Evolutionary conservation across 2,113 vertebrate species (phyloP).

Genomic region (Leptobrachium ailaonicum): DNA sequence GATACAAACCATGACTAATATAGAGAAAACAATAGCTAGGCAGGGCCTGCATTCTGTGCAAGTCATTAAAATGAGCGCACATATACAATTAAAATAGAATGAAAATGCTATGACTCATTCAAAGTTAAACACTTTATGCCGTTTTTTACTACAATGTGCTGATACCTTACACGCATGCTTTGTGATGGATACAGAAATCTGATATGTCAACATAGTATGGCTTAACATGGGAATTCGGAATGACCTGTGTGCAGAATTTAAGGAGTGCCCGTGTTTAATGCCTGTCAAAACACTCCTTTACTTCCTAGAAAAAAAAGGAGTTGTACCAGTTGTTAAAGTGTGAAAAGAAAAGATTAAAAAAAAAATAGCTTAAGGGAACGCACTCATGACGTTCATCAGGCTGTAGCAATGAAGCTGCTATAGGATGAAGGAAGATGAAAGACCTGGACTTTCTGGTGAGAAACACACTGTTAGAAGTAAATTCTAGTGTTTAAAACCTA

Average conservation of each 20-base stretch:
- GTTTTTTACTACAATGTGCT: background rate
- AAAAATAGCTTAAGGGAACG: no score
- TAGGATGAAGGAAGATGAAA: no score
- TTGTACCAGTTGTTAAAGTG: background rate
- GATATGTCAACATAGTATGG: background rate
- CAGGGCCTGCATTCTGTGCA: background rate
- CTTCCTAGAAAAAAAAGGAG: background rate
- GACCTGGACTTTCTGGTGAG: no score
- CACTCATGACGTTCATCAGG: no score
- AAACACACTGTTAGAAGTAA: no score
- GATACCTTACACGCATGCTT: background rate
- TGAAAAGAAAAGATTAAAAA: background rate
- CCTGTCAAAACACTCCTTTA: background rate
- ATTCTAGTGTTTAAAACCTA: no score
- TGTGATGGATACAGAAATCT: background rate
- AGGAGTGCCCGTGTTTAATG: background rate
- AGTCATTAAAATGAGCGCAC: background rate
- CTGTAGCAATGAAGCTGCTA: no score
- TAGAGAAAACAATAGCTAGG: constrained; percentile 18
- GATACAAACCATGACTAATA: background rate
- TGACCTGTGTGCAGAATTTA: background rate
- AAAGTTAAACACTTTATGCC: background rate
- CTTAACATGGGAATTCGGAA: background rate
- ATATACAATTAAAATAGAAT: no score
- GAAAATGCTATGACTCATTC: no score